A percentile compares a stretch with the other conserved stretches of the same genome.
phyloP scores from a whole-genome alignment of 2,797 vertebrate genomes.

The Rhinatrema bivittatum region DNA sequence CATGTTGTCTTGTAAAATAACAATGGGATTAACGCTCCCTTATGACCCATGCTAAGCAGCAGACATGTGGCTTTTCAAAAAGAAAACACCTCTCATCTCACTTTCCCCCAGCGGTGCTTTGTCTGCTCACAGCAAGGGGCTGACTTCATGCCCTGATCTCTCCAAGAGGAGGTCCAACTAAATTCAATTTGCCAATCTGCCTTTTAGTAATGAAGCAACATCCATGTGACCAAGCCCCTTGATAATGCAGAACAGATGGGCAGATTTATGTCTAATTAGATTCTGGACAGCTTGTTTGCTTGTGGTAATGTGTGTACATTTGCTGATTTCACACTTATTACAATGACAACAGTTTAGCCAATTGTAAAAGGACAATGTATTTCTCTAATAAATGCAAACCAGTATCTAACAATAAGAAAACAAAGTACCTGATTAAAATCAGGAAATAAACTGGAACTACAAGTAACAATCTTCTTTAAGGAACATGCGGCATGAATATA shows the following conservation, averaged over 20 bases:
- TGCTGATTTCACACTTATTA: constrained; percentile 67
- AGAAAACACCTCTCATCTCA: constrained; percentile 56
- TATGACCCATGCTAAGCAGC: constrained; percentile 67
- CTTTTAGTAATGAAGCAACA: constrained; percentile 60
- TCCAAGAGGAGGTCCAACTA: constrained; percentile 60
- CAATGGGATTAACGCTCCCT: constrained; percentile 75
- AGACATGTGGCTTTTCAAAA: constrained; percentile 81
- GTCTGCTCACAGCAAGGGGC: constrained; percentile 74
- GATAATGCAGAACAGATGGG: constrained; percentile 77
- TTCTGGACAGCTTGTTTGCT: constrained; percentile 52
- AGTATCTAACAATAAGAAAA: no score
- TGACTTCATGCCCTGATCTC: constrained; percentile 69
- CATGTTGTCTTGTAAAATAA: constrained; percentile 56
- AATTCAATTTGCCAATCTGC: constrained; percentile 69
- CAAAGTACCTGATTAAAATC: no score
- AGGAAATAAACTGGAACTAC: no score
- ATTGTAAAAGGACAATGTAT: not conserved
- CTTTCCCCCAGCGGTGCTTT: constrained; percentile 67
- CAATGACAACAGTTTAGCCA: constrained; percentile 38
- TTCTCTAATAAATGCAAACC: no score
- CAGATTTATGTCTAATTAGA: constrained; percentile 69
- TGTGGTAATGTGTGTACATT: constrained; percentile 42
- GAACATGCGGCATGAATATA: no score
- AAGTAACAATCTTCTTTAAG: no score
- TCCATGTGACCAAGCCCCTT: constrained; percentile 52